These are phyloP conservation scores for Folsomia candida DNA, from an alignment of 2,888 invertebrate genomes.

Conservation along the genomic window DNA sequence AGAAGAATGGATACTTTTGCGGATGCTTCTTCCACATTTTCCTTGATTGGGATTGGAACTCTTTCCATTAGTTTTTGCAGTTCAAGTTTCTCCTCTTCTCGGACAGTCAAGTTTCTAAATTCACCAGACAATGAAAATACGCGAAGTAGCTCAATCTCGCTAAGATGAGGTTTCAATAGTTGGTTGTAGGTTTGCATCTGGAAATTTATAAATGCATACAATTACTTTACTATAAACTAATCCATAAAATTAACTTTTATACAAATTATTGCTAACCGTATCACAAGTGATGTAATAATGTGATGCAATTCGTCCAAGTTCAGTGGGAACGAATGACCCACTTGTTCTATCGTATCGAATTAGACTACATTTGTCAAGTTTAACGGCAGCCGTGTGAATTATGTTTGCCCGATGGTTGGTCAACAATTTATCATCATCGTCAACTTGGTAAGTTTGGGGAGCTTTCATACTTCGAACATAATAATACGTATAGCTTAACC, in stretches of 20 bases:
- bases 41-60: constrained; percentile 96
- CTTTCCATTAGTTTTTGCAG: constrained; percentile 90
- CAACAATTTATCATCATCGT: constrained; percentile 79
- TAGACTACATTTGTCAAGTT: constrained; percentile 90
- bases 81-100: constrained; percentile 96
- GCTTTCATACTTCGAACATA: constrained; percentile 64
- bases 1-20: constrained; percentile 93
- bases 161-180: constrained; percentile 89
- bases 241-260: neutral
- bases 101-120: constrained; percentile 86
- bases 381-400: constrained; percentile 87
- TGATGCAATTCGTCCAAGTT: constrained; percentile 94
- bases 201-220: neutral
- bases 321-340: constrained; percentile 84
- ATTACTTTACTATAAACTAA: neutral
- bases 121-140: constrained; percentile 98
- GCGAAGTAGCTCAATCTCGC: constrained; percentile 92
- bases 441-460: constrained; percentile 53
- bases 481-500: constrained; percentile 95
- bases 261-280: constrained; percentile 57
- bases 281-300: constrained; percentile 98
- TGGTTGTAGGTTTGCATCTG: constrained; percentile 92
- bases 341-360: constrained; percentile 92
- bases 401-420: constrained; percentile 91
- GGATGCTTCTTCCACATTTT: constrained; percentile 94